These are phyloP conservation scores for Nasonia longicornis DNA, from an alignment of 1,140 invertebrate genomes.

Conservation along the genomic window DNA sequence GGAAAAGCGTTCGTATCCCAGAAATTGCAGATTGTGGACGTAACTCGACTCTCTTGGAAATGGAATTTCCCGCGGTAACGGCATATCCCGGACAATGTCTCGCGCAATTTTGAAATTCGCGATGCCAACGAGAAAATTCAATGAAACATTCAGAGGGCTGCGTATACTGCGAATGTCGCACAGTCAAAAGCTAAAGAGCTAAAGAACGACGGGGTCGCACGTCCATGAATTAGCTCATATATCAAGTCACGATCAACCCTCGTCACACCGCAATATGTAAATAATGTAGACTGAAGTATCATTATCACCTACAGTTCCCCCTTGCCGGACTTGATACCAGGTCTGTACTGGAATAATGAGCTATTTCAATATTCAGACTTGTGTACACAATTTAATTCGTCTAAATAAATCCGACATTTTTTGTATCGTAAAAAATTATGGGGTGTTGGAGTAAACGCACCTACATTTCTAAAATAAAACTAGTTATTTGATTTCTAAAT, in stretches of 20 bases:
- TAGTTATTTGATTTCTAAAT: too few species aligned
- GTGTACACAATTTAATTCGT: too few species aligned
- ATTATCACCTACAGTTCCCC: background rate
- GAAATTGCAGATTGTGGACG: background rate
- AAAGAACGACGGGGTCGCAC: background rate
- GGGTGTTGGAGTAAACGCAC: too few species aligned
- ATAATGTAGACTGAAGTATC: constrained; percentile 45
- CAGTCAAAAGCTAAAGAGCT: constrained; percentile 16
- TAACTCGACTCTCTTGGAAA: constrained; percentile 18
- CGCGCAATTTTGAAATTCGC: constrained; percentile 15
- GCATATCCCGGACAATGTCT: constrained; percentile 1
- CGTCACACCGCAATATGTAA: constrained; percentile 51
- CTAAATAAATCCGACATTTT: too few species aligned
- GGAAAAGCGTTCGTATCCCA: background rate
- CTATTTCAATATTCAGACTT: too few species aligned
- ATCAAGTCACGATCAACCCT: constrained; percentile 50
- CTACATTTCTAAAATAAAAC: too few species aligned
- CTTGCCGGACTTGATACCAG: background rate
- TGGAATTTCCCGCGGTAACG: constrained; percentile 14
- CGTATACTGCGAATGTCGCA: constrained; percentile 17
- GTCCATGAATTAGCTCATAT: constrained; percentile 8
- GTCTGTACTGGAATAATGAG: background rate
- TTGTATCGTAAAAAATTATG: too few species aligned
- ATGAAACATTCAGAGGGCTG: constrained; percentile 44
- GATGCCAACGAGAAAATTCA: constrained; percentile 48